A percentile compares a stretch with the other conserved stretches of the same genome.
Evolutionary conservation across 2,113 vertebrate species (phyloP).

Genomic region (Hippotragus niger): DNA sequence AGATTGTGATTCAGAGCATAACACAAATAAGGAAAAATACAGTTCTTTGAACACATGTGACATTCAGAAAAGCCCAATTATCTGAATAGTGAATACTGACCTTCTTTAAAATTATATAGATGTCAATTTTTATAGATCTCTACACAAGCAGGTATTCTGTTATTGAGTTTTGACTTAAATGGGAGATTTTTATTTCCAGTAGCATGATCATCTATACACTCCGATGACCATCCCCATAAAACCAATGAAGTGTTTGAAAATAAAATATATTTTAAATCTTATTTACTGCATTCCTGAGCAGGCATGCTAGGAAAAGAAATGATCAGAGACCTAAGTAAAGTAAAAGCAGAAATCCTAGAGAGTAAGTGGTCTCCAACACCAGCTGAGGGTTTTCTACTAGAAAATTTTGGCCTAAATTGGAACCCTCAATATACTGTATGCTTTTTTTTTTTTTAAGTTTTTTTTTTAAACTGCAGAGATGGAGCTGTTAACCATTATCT

Average conservation of each 20-base stretch:
- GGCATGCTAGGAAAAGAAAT: neutral
- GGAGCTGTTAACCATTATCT: neutral
- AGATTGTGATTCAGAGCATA: neutral
- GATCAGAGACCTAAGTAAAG: neutral
- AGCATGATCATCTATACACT: neutral
- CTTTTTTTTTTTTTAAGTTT: neutral
- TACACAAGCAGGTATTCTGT: neutral
- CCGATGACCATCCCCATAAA: neutral
- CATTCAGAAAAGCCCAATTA: neutral
- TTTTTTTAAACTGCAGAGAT: neutral
- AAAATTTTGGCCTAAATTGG: neutral
- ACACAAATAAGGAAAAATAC: neutral
- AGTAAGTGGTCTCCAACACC: neutral
- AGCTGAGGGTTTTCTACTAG: neutral
- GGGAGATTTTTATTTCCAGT: neutral
- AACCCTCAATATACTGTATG: no score
- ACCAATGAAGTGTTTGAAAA: neutral
- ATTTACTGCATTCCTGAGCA: neutral
- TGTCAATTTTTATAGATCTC: neutral
- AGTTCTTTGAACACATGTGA: neutral
- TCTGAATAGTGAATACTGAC: neutral
- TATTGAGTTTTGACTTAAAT: neutral
- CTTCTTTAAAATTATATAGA: neutral
- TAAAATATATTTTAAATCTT: conserved; percentile 24
- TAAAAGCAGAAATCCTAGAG: neutral